These are phyloP conservation scores for Achatina immaculata DNA, from an alignment of 1,140 invertebrate genomes.

Conservation along the genomic window DNA sequence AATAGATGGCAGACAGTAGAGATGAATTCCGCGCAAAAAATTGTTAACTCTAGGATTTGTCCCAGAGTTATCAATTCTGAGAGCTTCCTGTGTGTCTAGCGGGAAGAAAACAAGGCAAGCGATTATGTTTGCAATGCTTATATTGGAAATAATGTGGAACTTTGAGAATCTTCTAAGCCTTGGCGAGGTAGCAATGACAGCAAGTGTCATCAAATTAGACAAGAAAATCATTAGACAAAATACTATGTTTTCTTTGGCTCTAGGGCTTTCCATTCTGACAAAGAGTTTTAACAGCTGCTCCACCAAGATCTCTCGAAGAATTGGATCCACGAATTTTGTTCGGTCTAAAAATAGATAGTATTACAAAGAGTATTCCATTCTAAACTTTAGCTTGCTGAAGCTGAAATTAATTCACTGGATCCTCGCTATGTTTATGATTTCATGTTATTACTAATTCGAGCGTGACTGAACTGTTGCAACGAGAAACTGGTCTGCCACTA, in stretches of 20 bases:
- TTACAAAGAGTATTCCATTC: too few relatives aligned
- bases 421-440: too few relatives aligned
- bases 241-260: conserved; percentile 3
- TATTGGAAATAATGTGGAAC: neutral
- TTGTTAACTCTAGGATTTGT: neutral
- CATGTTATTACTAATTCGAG: too few relatives aligned
- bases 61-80: neutral
- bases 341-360: too few relatives aligned
- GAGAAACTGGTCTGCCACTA: too few relatives aligned
- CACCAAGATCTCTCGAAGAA: too few relatives aligned
- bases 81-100: neutral
- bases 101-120: neutral
- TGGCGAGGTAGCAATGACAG: neutral
- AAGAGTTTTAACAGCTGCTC: too few relatives aligned
- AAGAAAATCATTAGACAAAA: neutral
- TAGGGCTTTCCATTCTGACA: too few relatives aligned
- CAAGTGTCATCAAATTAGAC: neutral
- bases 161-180: neutral
- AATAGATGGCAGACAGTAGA: neutral
- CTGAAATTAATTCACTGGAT: too few relatives aligned
- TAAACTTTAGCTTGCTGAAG: too few relatives aligned
- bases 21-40: neutral
- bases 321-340: too few relatives aligned
- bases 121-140: neutral
- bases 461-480: too few relatives aligned